These are phyloP conservation scores for Trichogramma dendrolimi DNA, from an alignment of 2,888 invertebrate genomes.

Conservation along the genomic window DNA sequence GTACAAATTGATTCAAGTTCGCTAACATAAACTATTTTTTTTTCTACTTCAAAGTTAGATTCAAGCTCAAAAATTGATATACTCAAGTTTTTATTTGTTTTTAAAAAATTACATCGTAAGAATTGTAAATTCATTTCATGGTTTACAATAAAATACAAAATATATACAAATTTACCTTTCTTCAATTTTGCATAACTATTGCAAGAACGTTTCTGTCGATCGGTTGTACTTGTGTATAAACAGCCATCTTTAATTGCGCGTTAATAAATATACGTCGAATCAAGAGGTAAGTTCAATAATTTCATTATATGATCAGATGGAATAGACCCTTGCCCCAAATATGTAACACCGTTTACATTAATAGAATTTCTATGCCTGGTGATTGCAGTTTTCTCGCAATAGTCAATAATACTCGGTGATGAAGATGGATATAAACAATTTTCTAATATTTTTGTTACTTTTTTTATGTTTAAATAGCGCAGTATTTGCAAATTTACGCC, in stretches of 20 bases:
- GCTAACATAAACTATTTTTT: neutral
- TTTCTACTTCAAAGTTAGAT: neutral
- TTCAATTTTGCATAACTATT: neutral
- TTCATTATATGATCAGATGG: too few relatives aligned
- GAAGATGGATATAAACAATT: neutral
- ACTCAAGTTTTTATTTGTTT: neutral
- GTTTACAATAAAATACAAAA: constrained; percentile 5
- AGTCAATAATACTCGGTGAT: neutral
- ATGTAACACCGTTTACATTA: too few relatives aligned
- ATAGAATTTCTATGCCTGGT: too few relatives aligned
- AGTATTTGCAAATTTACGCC: neutral
- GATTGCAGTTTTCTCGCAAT: too few relatives aligned
- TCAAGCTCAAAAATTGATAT: neutral
- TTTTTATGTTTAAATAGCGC: neutral
- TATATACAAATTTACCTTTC: neutral
- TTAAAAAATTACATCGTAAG: neutral
- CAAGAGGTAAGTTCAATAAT: too few relatives aligned
- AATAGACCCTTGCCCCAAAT: too few relatives aligned
- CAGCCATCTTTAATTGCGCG: constrained; percentile 4
- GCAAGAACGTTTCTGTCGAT: constrained; percentile 1
- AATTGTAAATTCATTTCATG: neutral
- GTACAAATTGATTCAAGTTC: constrained; percentile 3
- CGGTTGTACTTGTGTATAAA: constrained; percentile 1
- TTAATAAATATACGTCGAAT: neutral
- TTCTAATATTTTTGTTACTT: neutral